Base-by-base conservation (phyloP, 2,888 invertebrate species). In the Drosophila colorata region DNA sequence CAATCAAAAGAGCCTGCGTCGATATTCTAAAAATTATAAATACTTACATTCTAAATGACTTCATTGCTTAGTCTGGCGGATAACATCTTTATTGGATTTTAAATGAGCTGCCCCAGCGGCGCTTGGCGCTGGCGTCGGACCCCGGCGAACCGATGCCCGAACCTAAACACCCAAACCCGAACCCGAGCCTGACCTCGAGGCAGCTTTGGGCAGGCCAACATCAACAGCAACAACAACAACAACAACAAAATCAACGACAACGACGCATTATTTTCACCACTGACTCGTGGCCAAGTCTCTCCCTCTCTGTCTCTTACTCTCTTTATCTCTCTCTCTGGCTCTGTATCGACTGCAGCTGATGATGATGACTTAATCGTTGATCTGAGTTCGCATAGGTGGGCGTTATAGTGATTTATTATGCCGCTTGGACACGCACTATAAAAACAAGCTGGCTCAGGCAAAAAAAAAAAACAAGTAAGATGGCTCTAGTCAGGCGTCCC, bases 281-380 rank as follows among this genome's bases (percentile, higher is more conserved):
- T 57, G 69, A 63, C 73, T 74, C 68, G 73, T 73, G 59, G 63
- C 49, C 65, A 66, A 49, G 48, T 38, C 25, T 37, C 38, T 25
- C 35, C 23, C 18, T 28, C n/a, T 18, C 44, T 28, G 40, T 0
- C 35, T 37, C 46, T 35, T n/a, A 9, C 25, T 13, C 25, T 11
- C 9, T 41, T 20, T 35, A 40, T 57, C 49, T 46, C 20, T 55
- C 8, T 53, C 43, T 37, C 28, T 46, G 25, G 37, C 52, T 65
- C 38, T 46, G 43, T 47, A 55, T 68, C 31, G 60, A 38, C 61
- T 64, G 68, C 61, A 57, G 65, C 44, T 76, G 68, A 70, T 68
- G 82, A 69, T 82, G 81, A 82, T 82, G 85, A 82, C 85, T 84
- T 82, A 82, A 82, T 82, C 81, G 81, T 35, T 69, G 81, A 82